Evolutionary conservation across 2,888 invertebrate species (phyloP).

Genomic region (Oscheius onirici): DNA sequence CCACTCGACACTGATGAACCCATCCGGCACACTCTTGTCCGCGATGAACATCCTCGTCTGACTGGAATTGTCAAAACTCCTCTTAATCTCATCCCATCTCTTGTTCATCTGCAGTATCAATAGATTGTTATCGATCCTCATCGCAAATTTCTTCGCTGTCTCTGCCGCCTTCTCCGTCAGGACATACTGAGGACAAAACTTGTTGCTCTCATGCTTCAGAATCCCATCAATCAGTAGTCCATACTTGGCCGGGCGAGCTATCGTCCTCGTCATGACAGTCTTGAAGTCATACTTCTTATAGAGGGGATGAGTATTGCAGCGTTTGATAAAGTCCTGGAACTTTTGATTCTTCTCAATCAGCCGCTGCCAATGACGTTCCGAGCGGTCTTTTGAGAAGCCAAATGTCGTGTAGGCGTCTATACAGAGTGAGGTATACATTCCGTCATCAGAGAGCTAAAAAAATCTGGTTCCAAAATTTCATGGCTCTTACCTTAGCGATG

Average conservation of each 20-base stretch:
- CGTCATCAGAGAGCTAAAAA: conserved; percentile 39
- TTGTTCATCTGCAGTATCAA: conserved; percentile 48
- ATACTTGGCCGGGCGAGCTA: conserved; percentile 55
- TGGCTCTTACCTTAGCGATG: conserved; percentile 69
- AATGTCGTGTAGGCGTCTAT: conserved; percentile 58
- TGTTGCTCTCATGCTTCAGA: conserved; percentile 45
- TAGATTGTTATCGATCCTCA: conserved; percentile 54
- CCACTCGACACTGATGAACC: conserved; percentile 12
- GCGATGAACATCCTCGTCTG: conserved; percentile 39
- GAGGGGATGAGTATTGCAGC: conserved; percentile 36
- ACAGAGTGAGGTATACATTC: conserved; percentile 25
- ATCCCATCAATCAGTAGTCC: conserved; percentile 54
- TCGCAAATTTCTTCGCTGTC: conserved; percentile 49
- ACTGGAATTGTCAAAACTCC: conserved; percentile 41
- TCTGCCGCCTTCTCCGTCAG: conserved; percentile 37
- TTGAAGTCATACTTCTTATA: conserved; percentile 53
- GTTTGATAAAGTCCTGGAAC: conserved; percentile 49
- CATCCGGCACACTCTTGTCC: conserved; percentile 30
- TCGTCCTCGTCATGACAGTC: conserved; percentile 53
- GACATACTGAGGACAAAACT: conserved; percentile 37
- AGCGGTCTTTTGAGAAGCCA: conserved; percentile 48
- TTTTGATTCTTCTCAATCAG: conserved; percentile 43
- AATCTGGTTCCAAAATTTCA: not conserved
- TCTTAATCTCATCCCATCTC: conserved; percentile 51
- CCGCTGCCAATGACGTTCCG: conserved; percentile 42